These are phyloP conservation scores for Ellobium chinense DNA, from an alignment of 2,888 invertebrate species.

Conservation along the genomic window DNA sequence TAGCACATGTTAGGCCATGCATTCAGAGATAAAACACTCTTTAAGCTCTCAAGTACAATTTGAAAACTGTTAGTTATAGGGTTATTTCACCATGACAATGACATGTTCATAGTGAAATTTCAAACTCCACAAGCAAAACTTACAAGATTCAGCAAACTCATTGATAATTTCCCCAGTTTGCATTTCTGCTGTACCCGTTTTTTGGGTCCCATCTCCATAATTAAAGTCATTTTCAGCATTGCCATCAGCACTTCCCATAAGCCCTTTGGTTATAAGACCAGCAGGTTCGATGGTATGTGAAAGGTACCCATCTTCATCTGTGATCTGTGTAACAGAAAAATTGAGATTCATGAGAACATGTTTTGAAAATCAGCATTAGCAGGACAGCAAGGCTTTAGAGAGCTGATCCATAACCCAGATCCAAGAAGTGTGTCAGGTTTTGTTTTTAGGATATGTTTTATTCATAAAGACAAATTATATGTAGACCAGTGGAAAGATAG, in stretches of 20 bases:
- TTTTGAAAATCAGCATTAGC: background rate
- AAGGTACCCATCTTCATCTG: background rate
- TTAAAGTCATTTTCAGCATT: background rate
- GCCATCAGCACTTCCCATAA: conserved; percentile 1
- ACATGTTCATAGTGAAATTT: no score
- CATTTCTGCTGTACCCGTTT: background rate
- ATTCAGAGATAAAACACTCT: no score
- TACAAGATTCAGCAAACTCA: conserved; percentile 18
- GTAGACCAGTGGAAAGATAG: no score
- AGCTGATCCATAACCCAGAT: background rate
- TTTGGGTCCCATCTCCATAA: background rate
- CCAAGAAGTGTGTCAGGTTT: no score
- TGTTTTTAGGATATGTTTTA: no score
- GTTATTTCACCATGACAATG: no score
- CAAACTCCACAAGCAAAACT: background rate
- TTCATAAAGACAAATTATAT: no score
- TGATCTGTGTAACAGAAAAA: background rate
- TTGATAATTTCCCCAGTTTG: background rate
- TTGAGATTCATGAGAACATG: no score
- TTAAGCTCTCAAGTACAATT: no score
- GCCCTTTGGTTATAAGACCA: no score
- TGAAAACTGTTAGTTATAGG: no score
- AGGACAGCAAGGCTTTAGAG: background rate
- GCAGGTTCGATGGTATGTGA: background rate
- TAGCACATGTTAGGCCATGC: no score